Evolutionary conservation across 2,797 vertebrate genomes (phyloP).

Genomic region (Macropodus opercularis): DNA sequence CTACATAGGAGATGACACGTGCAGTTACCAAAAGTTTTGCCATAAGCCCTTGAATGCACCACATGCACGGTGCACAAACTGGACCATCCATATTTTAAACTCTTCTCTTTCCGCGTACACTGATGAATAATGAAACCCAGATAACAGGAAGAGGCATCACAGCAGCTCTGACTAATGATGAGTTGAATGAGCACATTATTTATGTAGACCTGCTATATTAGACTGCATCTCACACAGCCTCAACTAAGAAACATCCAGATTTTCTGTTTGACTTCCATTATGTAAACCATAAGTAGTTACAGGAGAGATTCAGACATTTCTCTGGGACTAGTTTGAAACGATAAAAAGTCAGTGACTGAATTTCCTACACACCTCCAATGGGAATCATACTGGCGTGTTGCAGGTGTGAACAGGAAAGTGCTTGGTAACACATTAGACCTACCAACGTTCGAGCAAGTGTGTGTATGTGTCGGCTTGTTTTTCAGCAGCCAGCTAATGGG

Average conservation of each 20-base stretch:
- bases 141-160: slow-evolving; percentile 11
- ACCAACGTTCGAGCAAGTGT: background rate
- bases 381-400: background rate
- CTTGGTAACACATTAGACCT: background rate
- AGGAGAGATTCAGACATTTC: background rate
- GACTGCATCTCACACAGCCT: slow-evolving; percentile 16
- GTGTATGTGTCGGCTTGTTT: background rate
- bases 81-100: no score
- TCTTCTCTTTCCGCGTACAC: slow-evolving; percentile 4
- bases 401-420: background rate
- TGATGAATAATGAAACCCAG: slow-evolving; percentile 10
- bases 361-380: no score
- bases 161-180: slow-evolving; percentile 27
- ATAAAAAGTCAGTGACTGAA: background rate
- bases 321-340: background rate
- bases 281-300: no score
- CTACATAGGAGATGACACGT: slow-evolving; percentile 12
- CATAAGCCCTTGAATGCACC: no score
- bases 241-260: background rate
- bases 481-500: background rate
- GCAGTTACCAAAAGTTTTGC: no score
- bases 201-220: slow-evolving; percentile 38
- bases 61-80: slow-evolving; percentile 1
- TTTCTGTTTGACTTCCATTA: no score
- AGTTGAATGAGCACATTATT: slow-evolving; percentile 44